phyloP scores from a whole-genome alignment of 2,797 vertebrate genomes.

The Bradypodion ventrale region DNA sequence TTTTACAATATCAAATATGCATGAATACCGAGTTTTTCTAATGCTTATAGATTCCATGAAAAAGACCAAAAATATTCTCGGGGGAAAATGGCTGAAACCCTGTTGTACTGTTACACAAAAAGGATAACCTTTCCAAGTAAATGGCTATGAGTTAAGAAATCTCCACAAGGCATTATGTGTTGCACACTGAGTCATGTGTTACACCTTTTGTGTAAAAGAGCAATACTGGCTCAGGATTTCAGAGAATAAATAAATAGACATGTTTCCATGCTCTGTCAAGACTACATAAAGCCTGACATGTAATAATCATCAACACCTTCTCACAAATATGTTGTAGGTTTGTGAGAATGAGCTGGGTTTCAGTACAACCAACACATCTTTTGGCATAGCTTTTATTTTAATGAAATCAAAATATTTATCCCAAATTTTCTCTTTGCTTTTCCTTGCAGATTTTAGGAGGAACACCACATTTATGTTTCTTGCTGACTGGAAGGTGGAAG shows the following conservation, averaged over 20 bases:
- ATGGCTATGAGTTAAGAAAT: no score
- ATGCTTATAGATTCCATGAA: neutral
- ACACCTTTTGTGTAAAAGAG: no score
- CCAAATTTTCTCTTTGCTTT: neutral
- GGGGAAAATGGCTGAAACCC: neutral
- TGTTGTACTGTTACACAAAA: no score
- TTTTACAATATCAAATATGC: neutral
- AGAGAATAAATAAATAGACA: no score
- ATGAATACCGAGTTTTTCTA: neutral
- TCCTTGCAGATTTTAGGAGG: neutral
- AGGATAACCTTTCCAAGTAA: no score
- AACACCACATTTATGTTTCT: no score
- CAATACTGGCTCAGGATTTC: no score
- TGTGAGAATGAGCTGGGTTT: neutral
- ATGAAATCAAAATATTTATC: neutral
- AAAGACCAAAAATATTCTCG: neutral
- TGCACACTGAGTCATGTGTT: no score
- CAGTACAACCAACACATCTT: neutral
- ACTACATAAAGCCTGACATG: neutral
- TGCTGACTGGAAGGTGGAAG: no score
- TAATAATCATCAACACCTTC: neutral
- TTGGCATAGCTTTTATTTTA: neutral
- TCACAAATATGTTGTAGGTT: neutral
- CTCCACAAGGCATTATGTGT: no score
- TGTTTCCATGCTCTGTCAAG: neutral